Base-by-base conservation (phyloP, 1,140 invertebrate species). In the Campodea augens region DNA sequence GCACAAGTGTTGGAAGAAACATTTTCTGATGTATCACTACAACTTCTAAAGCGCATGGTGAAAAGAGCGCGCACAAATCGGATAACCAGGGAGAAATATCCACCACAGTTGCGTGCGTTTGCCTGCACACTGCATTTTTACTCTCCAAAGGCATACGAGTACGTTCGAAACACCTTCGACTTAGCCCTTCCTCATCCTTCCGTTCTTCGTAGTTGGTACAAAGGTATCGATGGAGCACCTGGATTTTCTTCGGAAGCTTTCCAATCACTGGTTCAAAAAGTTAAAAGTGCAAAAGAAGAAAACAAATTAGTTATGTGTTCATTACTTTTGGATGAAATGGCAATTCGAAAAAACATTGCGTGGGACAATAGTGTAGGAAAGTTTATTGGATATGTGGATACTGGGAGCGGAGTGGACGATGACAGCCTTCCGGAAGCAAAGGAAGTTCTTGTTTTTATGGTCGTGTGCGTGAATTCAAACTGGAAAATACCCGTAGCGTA, bases 371-470 rank as follows among this genome's bases (percentile, higher is more conserved):
- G n/a, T n/a, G 27, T 7, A 15, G 15, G 15, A 15, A 32, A 32
- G 27, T 32, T 32, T 32, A 7, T 7, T 7, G 27, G 27, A 7
- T 32, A 32, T 32, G 27, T 32, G 27, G 27, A 32, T 15, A 32
- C 15, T 32, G 27, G 27, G 15, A 32, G 15, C 15, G 27, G 27
- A 32, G 27, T 32, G 15, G 27, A 32, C 15, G 27, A 32, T 32
- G 27, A 32, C 15, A 32, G 27, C 15, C 7, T 32, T 7, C 7
- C 7, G 27, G 27, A 32, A 32, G 27, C 47, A 48, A 55, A 44
- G 50, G 52, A 55, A 43, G 56, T 49, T 44, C 46, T 49, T 43
- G 54, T 50, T 43, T 53, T 54, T 46, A 54, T 59, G 58, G 52
- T 52, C 25, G 53, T 50, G 48, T 51, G 45, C 41, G 40, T 41